Conservation (phyloP, 2,113 vertebrate species). For the Lophotis ruficrista region DNA sequence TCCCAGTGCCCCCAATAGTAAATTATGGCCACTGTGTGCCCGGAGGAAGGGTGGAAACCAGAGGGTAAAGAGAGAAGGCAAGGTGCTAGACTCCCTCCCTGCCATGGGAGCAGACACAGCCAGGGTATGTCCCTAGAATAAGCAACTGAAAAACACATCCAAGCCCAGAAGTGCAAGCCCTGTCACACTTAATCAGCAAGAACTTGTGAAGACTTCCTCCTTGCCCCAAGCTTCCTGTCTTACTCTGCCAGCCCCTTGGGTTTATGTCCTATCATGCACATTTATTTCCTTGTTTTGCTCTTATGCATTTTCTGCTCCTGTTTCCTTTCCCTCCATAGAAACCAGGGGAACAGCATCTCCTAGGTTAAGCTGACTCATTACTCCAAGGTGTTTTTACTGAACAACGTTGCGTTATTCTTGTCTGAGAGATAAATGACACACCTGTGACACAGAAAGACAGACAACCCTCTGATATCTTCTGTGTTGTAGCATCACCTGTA, state of each 20-base stretch:
- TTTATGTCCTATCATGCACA: neutral
- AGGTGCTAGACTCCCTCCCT: neutral
- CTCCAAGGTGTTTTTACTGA: slow-evolving; percentile 9
- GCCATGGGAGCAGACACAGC: neutral
- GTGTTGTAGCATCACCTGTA: neutral
- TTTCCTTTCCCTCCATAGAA: neutral
- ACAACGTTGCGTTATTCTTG: neutral
- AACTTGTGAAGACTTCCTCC: neutral
- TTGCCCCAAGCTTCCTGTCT: neutral
- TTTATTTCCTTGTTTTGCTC: neutral
- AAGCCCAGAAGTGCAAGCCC: neutral
- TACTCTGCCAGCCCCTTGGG: neutral
- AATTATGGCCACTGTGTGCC: rapidly evolving
- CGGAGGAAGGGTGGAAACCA: neutral
- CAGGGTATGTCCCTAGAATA: rapidly evolving
- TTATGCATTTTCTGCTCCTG: neutral
- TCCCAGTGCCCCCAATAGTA: neutral
- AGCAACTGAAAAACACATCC: neutral
- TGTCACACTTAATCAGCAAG: neutral
- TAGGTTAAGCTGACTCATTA: slow-evolving; percentile 11
- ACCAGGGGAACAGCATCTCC: neutral
- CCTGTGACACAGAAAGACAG: neutral
- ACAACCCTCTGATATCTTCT: neutral
- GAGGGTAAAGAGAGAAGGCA: neutral
- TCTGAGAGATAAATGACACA: neutral